Base-by-base conservation (phyloP, 2,797 vertebrate genomes). In the Aerospiza tachiro region DNA sequence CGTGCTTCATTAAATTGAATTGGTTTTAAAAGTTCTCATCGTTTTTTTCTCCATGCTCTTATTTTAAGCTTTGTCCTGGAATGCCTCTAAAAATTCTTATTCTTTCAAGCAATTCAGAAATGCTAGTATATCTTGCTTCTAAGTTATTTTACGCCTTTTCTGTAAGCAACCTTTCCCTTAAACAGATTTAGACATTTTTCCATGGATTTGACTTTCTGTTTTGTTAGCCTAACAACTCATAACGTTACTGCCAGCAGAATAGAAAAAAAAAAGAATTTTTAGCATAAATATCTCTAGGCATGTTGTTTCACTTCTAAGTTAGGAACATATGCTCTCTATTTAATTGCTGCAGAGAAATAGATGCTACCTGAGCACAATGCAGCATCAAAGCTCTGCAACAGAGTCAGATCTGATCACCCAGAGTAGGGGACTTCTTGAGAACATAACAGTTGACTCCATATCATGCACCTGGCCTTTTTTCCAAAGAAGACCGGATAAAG, bases 261-360 rank as follows among this genome's bases (percentile, higher is more conserved):
- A 66, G 20, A 62, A 82, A 95, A 74, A 6, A 26, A 84, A 28
- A 86, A 56, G 3, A 28, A 8, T 25, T 47, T 84, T 94, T 85
- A 87, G 15, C 33, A 42, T 66, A 89, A 93, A 62, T 81, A 73
- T 74, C 68, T 83, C 68, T 62, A 80, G 68, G 91, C 61, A 35
- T 83, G 56, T 59, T 92, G 38, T 50, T 95, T 88, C 26, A 29
- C 15, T 77, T 88, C 36, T 44, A 67, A 59, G 49, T 66, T 73
- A 71, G 26, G 18, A 86, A 19, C n/a, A 74, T 58, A 86, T 66
- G 61, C 7, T 86, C 11, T 66, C 61, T 55, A 33, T 79, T 62
- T 62, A 70, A 56, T 59, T 0, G 0, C 19, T 67, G 25, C n/a
- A 70, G 56, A 95, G 12, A 83, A 83, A 83, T 58, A 66, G 12